phyloP scores from a whole-genome alignment of 2,113 vertebrate species.

The Silurus asotus region DNA sequence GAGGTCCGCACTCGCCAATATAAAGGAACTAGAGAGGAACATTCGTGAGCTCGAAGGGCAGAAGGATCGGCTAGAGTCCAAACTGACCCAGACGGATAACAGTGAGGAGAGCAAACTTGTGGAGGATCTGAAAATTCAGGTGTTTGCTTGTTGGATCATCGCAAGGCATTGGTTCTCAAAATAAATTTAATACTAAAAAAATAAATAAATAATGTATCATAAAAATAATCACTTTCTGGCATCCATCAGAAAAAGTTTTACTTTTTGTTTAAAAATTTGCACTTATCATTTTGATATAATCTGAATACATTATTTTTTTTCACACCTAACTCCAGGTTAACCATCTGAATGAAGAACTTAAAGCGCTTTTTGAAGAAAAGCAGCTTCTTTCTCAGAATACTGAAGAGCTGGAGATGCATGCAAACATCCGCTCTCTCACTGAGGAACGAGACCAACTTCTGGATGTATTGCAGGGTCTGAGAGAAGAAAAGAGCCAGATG shows the following conservation, averaged over 20 bases:
- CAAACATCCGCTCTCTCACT: conserved; percentile 48
- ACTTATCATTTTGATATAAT: too few relatives aligned
- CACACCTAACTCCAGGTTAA: neutral
- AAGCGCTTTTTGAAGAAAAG: conserved; percentile 17
- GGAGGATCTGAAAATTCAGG: conserved; percentile 32
- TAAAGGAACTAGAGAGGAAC: conserved; percentile 40
- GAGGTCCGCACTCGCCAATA: conserved; percentile 38
- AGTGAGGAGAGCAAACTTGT: neutral
- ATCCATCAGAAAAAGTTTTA: too few relatives aligned
- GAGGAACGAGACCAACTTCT: conserved; percentile 55
- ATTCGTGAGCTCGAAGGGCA: conserved; percentile 21
- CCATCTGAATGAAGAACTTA: conserved; percentile 26
- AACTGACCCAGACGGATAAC: neutral
- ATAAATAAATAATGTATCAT: too few relatives aligned
- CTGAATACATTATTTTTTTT: neutral
- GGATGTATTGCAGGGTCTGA: conserved; percentile 24
- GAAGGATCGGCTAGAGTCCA: conserved; percentile 3
- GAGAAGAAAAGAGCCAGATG: conserved; percentile 33
- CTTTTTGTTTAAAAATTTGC: too few relatives aligned
- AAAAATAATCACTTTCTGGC: too few relatives aligned
- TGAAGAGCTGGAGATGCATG: conserved; percentile 35
- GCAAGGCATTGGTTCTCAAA: neutral
- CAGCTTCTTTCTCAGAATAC: conserved; percentile 49
- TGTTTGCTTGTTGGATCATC: neutral
- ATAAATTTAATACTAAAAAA: too few relatives aligned